Evolutionary conservation across 30 jellyfish, hydroid and myxozoan species (phyloP).

Genomic region (Cassiopea xamachana): DNA sequence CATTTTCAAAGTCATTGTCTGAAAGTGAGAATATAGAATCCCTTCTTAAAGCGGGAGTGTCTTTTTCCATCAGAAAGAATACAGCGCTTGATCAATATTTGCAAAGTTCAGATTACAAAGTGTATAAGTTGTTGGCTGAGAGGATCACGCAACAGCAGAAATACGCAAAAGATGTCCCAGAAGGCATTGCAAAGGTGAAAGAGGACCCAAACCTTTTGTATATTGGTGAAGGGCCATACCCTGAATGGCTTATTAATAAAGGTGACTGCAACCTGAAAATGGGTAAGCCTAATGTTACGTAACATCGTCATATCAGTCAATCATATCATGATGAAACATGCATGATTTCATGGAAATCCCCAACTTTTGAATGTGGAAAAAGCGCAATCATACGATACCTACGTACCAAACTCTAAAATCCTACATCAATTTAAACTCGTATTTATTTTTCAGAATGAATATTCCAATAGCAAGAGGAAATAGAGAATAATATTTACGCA

Average conservation of each 20-base stretch:
- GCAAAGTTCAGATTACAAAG: slow-evolving; percentile 36
- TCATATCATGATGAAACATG: too few species aligned
- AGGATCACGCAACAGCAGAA: slow-evolving; percentile 33
- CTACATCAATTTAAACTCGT: too few species aligned
- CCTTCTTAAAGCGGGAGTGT: slow-evolving; percentile 29
- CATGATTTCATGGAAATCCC: too few species aligned
- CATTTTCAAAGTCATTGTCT: slow-evolving; percentile 22
- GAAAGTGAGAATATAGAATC: slow-evolving; percentile 43
- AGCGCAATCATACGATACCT: too few species aligned
- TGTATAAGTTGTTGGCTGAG: slow-evolving; percentile 11
- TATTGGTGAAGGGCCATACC: slow-evolving; percentile 47
- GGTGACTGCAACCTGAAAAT: slow-evolving; percentile 41
- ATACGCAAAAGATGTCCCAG: slow-evolving; percentile 8
- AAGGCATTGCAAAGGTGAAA: slow-evolving; percentile 30
- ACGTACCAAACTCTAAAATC: too few species aligned
- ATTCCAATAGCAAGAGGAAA: too few species aligned
- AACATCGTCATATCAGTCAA: too few species aligned
- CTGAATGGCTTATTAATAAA: slow-evolving; percentile 58
- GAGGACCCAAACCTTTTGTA: slow-evolving; percentile 17
- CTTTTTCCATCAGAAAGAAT: slow-evolving; percentile 27
- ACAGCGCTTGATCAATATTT: slow-evolving; percentile 47
- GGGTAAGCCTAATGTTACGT: neutral
- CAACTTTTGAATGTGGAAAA: too few species aligned
- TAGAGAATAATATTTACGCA: too few species aligned
- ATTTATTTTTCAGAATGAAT: too few species aligned